phyloP scores from a whole-genome alignment of 1,140 invertebrate species.

The Oncopeltus fasciatus region DNA sequence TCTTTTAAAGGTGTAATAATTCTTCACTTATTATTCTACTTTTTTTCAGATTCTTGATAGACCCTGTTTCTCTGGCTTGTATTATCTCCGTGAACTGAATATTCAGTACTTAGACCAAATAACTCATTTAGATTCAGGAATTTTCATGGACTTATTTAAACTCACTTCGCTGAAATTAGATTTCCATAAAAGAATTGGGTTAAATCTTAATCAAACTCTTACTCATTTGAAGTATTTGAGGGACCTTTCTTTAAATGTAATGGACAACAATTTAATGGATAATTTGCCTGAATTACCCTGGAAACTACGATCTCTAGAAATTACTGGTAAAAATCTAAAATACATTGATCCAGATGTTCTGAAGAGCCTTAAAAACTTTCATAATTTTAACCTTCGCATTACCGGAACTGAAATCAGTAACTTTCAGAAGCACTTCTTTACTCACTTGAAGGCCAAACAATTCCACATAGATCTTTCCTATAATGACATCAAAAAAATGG shows the following conservation, averaged over 20 bases:
- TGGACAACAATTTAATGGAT: constrained; percentile 48
- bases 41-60: constrained; percentile 27
- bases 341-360: constrained; percentile 56
- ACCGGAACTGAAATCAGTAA: constrained; percentile 56
- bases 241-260: constrained; percentile 52
- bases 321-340: constrained; percentile 55
- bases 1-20: no score
- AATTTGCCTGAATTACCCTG: constrained; percentile 37
- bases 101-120: constrained; percentile 27
- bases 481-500: constrained; percentile 63
- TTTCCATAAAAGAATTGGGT: constrained; percentile 15
- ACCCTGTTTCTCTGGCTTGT: constrained; percentile 28
- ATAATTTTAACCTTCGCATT: constrained; percentile 59
- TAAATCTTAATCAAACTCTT: constrained; percentile 42
- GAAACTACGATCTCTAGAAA: constrained; percentile 64
- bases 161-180: background rate
- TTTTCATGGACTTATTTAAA: constrained; percentile 22
- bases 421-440: constrained; percentile 61
- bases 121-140: constrained; percentile 30
- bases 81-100: constrained; percentile 27
- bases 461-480: constrained; percentile 65
- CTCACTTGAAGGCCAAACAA: constrained; percentile 56
- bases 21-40: no score
- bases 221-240: constrained; percentile 40
- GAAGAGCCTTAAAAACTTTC: constrained; percentile 36